Evolutionary conservation across 2,113 vertebrate species (phyloP), one percentile per base, ranked within the genome.

Genomic region (Urocynchramus pylzowi): DNA sequence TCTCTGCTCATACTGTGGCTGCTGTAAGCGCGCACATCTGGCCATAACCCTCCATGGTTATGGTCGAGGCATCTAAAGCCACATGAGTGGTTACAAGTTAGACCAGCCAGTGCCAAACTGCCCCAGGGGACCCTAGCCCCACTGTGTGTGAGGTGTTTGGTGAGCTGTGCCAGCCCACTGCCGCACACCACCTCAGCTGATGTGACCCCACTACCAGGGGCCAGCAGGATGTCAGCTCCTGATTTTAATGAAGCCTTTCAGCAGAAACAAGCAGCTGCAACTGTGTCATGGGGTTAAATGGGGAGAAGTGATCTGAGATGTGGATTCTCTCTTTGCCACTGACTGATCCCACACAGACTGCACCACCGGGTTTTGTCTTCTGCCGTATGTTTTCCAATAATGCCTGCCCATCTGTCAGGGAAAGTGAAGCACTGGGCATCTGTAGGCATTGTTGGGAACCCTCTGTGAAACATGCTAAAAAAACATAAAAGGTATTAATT

Each of bases 121-220:
- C 4, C 18, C 20, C 15, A 14, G 52, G 61, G 54, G 57, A 83
- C 7, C 13, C 27, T 16, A 6, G 11, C 14, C 27, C 35, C 0
- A 0, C 52, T 31, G 42, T 30, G 39, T 3, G 7, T 44, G 45
- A 69, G 49, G 53, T 24, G 31, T 39, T 63, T 0, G 2, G 35
- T 42, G 53, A 79, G 7, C 50, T 28, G 23, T 59, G 42, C 70
- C 76, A 56, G 61, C 60, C 63, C 37, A 0, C 16, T 17, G 47
- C 63, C 20, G 13, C 0, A 0, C 0, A 0, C 44, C 45, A 26
- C 16, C 61, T 41, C 4, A 2, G 42, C 45, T 1, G 2, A 18
- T 15, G 1, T 2, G 8, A 61, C 59, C 53, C n/a, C 2, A 0
- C 0, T 0, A 16, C 53, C 59, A 5, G 11, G 71, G 45, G 53